Evolutionary conservation across 2,797 vertebrate genomes (phyloP).

Genomic region (Cebuella pygmaea): DNA sequence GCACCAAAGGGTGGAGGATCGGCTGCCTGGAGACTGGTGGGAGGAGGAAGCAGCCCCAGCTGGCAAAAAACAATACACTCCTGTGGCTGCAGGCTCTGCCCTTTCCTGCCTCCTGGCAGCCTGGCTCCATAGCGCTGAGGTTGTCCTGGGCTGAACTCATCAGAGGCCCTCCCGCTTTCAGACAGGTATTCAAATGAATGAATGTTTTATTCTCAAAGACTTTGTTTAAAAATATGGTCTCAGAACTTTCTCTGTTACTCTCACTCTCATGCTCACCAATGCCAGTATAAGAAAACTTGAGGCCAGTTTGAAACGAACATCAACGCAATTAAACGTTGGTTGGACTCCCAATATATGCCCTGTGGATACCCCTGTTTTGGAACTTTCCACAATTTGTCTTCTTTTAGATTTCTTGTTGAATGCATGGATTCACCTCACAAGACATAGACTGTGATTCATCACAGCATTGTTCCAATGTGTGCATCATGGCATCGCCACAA

Average conservation of each 20-base stretch:
- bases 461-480: background rate
- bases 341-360: background rate
- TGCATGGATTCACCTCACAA: background rate
- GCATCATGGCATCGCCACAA: accelerated
- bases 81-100: slow-evolving; percentile 63
- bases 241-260: slow-evolving; percentile 64
- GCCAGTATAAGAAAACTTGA: slow-evolving; percentile 55
- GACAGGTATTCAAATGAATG: slow-evolving; percentile 78
- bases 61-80: slow-evolving; percentile 63
- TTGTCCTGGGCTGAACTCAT: slow-evolving; percentile 70
- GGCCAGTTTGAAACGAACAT: slow-evolving; percentile 66
- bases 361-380: background rate
- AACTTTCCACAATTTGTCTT: slow-evolving; percentile 35
- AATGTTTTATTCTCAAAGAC: slow-evolving; percentile 73
- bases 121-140: slow-evolving; percentile 58
- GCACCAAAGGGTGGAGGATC: background rate
- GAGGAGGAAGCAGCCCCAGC: slow-evolving; percentile 41
- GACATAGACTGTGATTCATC: background rate
- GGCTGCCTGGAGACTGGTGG: background rate
- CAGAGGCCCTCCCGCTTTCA: slow-evolving; percentile 40
- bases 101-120: slow-evolving; percentile 63
- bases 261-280: background rate
- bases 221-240: slow-evolving; percentile 76
- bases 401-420: background rate
- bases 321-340: slow-evolving; percentile 30